Conservation (phyloP, 2,888 invertebrate species). For the Frankliniella fusca region DNA sequence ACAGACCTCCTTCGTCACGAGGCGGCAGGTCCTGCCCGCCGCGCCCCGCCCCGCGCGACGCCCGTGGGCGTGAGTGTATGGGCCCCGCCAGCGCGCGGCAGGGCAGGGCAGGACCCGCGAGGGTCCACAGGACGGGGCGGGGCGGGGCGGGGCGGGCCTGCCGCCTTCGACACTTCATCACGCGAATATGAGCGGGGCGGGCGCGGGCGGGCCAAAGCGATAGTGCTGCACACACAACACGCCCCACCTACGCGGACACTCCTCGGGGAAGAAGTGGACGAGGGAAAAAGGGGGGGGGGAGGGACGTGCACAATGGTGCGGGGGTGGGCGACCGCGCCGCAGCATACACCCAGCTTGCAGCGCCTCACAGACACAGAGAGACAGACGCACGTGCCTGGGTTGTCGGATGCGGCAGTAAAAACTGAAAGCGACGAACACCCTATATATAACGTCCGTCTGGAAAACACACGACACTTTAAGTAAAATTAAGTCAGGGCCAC, state of each 20-base stretch:
- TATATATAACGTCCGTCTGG: slow-evolving; percentile 7
- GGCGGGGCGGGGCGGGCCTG: neutral
- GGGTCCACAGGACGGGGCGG: neutral
- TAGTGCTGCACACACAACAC: neutral
- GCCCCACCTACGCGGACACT: neutral
- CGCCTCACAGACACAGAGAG: neutral
- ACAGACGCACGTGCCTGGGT: neutral
- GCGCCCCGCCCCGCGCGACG: neutral
- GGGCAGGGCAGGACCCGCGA: no score
- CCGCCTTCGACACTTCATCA: slow-evolving; percentile 17
- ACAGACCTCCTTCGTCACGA: neutral
- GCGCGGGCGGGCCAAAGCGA: neutral
- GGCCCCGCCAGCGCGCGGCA: neutral
- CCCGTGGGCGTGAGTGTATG: neutral
- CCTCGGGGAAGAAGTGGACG: no score
- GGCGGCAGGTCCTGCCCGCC: neutral
- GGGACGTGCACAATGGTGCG: slow-evolving; percentile 31
- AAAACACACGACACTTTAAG: neutral
- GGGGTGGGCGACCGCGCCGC: slow-evolving; percentile 28
- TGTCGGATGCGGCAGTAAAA: slow-evolving; percentile 5
- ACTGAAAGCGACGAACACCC: slow-evolving; percentile 16
- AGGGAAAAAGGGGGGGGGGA: no score
- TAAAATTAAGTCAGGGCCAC: no score
- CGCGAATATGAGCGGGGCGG: slow-evolving; percentile 5
- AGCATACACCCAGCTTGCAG: neutral